Conservation (phyloP, 2,797 vertebrate species). For the Scomberomorus guttatus region DNA sequence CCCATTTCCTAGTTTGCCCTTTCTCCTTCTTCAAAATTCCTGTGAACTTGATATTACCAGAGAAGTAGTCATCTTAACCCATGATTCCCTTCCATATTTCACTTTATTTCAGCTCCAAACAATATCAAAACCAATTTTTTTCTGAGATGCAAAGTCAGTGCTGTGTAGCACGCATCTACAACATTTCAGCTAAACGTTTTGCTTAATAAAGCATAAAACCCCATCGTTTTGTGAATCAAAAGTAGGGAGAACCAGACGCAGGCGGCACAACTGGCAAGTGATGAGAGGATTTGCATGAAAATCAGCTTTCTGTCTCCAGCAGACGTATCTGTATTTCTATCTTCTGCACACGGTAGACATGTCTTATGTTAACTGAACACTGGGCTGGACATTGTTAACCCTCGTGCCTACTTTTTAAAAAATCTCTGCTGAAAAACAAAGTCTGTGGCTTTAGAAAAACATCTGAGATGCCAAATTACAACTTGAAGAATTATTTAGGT, state of each 20-base stretch:
- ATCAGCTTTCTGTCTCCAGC: conserved; percentile 35
- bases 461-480: conserved; percentile 11
- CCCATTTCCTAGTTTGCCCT: conserved; percentile 8
- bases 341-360: conserved; percentile 26
- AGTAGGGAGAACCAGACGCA: conserved; percentile 37
- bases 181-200: conserved; percentile 50
- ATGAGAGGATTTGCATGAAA: conserved; percentile 59
- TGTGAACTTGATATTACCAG: conserved; percentile 2
- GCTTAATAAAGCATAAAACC: conserved; percentile 49
- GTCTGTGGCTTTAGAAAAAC: conserved; percentile 33
- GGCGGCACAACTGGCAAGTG: conserved; percentile 18
- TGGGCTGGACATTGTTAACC: conserved; percentile 35
- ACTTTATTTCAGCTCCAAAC: conserved; percentile 38
- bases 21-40: neutral
- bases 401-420: conserved; percentile 16
- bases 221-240: conserved; percentile 56
- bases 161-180: conserved; percentile 7
- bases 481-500: conserved; percentile 14
- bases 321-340: conserved; percentile 28
- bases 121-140: conserved; percentile 37
- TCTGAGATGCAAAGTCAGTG: conserved; percentile 28
- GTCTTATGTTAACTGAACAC: conserved; percentile 37
- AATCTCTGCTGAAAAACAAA: conserved; percentile 6
- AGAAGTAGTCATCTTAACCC: neutral
- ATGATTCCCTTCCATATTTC: conserved; percentile 1